Percentiles rank a stretch among this genome's conserved stretches.
These are phyloP conservation scores for Loxodonta africana DNA, from an alignment of 2,113 vertebrate species.

Conservation along the genomic window DNA sequence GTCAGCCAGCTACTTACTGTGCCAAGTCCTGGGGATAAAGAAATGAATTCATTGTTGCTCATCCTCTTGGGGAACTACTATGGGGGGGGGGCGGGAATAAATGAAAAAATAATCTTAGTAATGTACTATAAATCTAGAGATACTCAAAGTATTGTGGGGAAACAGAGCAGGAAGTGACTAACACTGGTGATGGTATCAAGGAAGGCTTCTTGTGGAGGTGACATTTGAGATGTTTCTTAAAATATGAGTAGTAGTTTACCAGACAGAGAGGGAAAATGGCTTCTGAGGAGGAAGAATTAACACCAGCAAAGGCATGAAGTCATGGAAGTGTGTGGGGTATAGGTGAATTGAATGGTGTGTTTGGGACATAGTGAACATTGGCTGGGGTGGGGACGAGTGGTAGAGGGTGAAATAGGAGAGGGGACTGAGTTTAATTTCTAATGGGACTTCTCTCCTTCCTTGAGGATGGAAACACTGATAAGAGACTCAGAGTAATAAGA, in stretches of 20 bases:
- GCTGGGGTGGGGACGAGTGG: background rate
- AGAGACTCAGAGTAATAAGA: background rate
- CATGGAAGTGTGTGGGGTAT: background rate
- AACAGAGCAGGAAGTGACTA: slow-evolving; percentile 18
- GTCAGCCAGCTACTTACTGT: background rate
- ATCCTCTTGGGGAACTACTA: background rate
- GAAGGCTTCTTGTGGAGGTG: background rate
- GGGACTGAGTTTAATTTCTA: background rate
- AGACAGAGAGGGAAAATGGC: background rate
- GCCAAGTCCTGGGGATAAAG: background rate
- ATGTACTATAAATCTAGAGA: slow-evolving; percentile 3
- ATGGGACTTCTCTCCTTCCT: background rate
- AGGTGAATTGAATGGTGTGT: background rate
- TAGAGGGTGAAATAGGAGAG: background rate
- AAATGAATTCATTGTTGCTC: background rate
- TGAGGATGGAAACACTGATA: background rate
- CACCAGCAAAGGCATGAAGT: background rate
- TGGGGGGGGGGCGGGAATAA: background rate
- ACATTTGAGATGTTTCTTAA: background rate
- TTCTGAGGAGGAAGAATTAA: background rate
- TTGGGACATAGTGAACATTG: background rate
- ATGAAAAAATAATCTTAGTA: background rate
- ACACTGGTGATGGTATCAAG: background rate
- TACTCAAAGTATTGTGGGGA: background rate
- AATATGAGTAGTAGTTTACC: background rate